phyloP scores from a whole-genome alignment of 2,888 invertebrate genomes.

The Ametastegia equiseti region DNA sequence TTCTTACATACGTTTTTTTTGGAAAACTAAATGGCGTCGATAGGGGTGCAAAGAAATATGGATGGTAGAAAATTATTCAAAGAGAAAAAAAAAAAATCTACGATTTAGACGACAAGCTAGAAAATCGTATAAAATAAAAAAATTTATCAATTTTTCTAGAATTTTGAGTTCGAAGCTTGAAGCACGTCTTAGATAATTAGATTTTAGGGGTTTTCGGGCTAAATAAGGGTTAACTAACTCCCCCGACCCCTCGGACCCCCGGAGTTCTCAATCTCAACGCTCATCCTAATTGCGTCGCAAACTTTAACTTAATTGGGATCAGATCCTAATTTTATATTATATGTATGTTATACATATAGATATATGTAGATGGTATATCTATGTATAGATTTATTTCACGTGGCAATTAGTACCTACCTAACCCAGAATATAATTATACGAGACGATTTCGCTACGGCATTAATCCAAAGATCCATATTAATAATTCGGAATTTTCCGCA shows the following conservation, averaged over 20 bases:
- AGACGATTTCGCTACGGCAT: too few relatives aligned
- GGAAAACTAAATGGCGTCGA: too few relatives aligned
- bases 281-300: conserved; percentile 55
- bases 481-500: too few relatives aligned
- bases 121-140: background rate
- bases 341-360: too few relatives aligned
- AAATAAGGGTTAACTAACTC: conserved; percentile 60
- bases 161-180: conserved; percentile 41
- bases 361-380: background rate
- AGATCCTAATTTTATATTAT: conserved; percentile 29
- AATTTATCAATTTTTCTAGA: background rate
- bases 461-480: too few relatives aligned
- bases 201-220: conserved; percentile 59
- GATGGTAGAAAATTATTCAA: too few relatives aligned
- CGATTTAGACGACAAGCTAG: background rate
- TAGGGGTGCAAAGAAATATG: too few relatives aligned
- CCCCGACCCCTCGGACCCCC: conserved; percentile 1
- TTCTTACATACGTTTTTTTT: too few relatives aligned
- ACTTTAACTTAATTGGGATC: conserved; percentile 57
- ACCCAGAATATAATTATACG: too few relatives aligned
- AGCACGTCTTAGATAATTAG: conserved; percentile 57
- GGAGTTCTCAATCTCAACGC: conserved; percentile 48
- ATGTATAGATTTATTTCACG: conserved; percentile 6
- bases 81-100: background rate
- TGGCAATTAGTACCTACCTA: conserved; percentile 17